Conservation (phyloP, 2,888 invertebrate genomes). For the Polymixis flavicincta region DNA sequence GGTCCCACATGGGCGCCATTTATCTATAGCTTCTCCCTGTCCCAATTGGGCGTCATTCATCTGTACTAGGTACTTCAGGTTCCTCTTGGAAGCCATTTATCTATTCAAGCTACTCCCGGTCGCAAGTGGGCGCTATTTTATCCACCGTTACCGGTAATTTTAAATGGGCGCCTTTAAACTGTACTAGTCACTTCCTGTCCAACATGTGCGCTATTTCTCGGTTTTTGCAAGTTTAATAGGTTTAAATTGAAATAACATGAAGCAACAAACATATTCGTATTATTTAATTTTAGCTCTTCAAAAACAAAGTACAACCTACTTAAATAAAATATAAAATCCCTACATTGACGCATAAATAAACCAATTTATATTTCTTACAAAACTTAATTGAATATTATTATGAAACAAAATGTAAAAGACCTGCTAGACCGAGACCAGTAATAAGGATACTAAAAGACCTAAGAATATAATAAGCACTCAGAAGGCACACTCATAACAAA, state of each 20-base stretch:
- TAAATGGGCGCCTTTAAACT: neutral
- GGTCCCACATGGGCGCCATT: neutral
- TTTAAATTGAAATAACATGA: neutral
- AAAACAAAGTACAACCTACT: no score
- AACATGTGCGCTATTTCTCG: neutral
- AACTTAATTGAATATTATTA: slow-evolving; percentile 43
- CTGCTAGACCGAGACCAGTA: slow-evolving; percentile 30
- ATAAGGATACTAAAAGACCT: slow-evolving; percentile 33
- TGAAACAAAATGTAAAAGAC: slow-evolving; percentile 13
- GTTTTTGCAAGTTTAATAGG: neutral
- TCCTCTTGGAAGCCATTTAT: neutral
- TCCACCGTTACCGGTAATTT: no score
- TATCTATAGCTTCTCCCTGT: slow-evolving; percentile 25
- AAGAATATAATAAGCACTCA: neutral
- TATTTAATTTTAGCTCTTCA: no score
- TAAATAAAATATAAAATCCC: neutral
- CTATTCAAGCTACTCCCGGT: neutral
- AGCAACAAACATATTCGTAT: neutral
- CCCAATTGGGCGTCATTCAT: neutral
- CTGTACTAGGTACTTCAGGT: slow-evolving; percentile 31
- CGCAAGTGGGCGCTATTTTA: neutral
- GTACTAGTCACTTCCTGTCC: no score
- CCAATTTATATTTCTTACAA: neutral
- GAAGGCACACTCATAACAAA: slow-evolving; percentile 34
- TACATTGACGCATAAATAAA: neutral